These are phyloP conservation scores for Genyomyrus donnyi DNA, from an alignment of 2,113 vertebrate genomes.

Conservation along the genomic window DNA sequence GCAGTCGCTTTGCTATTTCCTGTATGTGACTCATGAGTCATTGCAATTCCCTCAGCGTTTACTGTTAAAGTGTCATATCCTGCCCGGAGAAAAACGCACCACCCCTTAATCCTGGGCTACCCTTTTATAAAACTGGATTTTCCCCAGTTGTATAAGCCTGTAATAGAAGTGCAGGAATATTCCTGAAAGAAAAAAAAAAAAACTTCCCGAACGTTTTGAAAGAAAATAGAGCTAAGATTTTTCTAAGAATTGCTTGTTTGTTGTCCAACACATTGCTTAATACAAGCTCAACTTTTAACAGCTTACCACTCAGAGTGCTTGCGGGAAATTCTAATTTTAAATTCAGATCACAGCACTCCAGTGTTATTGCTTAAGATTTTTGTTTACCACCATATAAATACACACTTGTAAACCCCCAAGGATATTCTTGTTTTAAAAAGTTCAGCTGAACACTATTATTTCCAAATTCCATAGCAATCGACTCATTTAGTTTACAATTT, in stretches of 20 bases:
- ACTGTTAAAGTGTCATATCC: conserved; percentile 6
- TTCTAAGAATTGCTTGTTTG: neutral
- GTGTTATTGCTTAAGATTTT: conserved; percentile 1
- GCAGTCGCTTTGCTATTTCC: neutral
- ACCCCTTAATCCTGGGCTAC: neutral
- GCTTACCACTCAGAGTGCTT: neutral
- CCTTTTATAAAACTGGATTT: conserved; percentile 6
- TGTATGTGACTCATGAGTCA: conserved; percentile 1
- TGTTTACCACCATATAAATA: neutral
- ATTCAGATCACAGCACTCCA: conserved; percentile 5
- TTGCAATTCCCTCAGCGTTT: neutral
- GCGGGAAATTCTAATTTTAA: neutral
- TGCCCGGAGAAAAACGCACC: neutral
- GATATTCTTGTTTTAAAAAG: neutral
- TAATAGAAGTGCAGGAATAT: neutral
- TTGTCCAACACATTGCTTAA: neutral
- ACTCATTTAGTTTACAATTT: neutral
- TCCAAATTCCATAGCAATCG: neutral
- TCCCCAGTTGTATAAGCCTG: neutral
- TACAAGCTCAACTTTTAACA: neutral
- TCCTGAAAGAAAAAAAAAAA: neutral
- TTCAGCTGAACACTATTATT: neutral
- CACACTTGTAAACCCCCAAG: neutral
- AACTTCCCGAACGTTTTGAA: neutral
- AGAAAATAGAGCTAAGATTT: neutral